Evolutionary conservation across 2,113 vertebrate species (phyloP), one percentile per base, ranked within the genome.

Genomic region (Oncorhynchus tshawytscha): DNA sequence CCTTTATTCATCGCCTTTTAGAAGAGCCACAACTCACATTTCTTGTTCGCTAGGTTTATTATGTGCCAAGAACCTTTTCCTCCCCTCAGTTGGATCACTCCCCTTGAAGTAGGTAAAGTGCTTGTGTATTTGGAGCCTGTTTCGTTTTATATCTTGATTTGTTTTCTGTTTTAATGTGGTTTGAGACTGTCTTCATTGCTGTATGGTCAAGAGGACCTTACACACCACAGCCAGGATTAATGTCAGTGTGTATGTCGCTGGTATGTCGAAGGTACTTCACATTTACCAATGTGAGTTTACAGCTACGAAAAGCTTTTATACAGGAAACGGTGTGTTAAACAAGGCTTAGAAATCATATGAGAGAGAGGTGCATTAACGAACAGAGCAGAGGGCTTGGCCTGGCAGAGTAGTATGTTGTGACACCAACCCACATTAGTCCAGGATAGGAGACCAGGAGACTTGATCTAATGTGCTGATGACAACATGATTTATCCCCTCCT

Each of bases 401-500:
- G 49, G 27, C 15, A 24, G 2, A 7, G 39, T 11, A 45, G 7
- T 65, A 62, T 45, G 73, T 31, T 76, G 48, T 71, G 68, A 78
- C 49, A 67, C 60, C 49, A 8, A 72, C 39, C 60, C 45, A 7
- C 34, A 8, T 67, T 49, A 20, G 73, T 60, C 81, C 73, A 57
- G 85, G 77, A 87, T 85, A 80, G 75, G 78, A 77, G 72, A 77
- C 59, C 67, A 3, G 78, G 78, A 76, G 82, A 70, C 69, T 75
- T 59, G 65, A 20, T 81, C 84, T 82, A 82, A 88, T 68, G 67
- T 79, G 66, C 86, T 81, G 89, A 88, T 87, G 91, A 92, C 91
- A 92, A 87, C 82, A 83, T 92, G 90, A 94, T 92, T 91, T 89
- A 93, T 91, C 84, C 84, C 59, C 71, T 67, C 66, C 73, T 81